Base-by-base conservation (phyloP, 2,113 vertebrate species). In the Vanacampus margaritifer region DNA sequence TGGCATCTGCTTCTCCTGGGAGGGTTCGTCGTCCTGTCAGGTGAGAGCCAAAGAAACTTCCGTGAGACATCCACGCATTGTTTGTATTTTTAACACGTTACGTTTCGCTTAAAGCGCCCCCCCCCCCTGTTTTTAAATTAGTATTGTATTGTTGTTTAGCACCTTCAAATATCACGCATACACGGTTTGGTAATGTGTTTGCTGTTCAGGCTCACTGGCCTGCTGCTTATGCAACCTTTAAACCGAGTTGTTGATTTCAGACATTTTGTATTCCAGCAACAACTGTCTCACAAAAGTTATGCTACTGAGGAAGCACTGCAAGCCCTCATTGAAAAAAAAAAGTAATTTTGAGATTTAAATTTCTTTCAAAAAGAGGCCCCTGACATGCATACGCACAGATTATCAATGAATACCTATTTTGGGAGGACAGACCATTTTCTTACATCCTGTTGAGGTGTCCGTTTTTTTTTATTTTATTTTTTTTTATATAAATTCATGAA, bases 1-100 rank as follows among this genome's bases (percentile, higher is more conserved):
- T 90, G 87, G 89, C 46, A 53, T 58, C 65, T 85, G 54, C 64
- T 90, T 73, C 64, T 86, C 23, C 63, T 91, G 53, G 88, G 83
- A 75, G 87, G 73, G 35, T 45, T 88, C 36, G 23, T 72, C 41
- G 23, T 72, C 41, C 3, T 73, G n/a, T 41, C 87, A 89, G 90
- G 91, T 92, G 81, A 91, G 1, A 26, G 90, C 90, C 78, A 91
- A 0, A 26, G 0, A 43, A 12, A 76, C 71, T 86, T 84, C 76
- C 26, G 45, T 36, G 35, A 61, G 36, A 6, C 9, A 19, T 61
- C 16, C 48, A 51, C 48, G 45, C 48, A 11, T 23, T 61, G 43
- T 24, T 45, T 28, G 1, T 16, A 24, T 8, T 24, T 26, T 64
- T 9, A 45, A 26, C 8, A 39, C 36, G 11, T 13, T 41, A 6